Evolutionary conservation across 1,140 invertebrate genomes (phyloP), one percentile per base, ranked within the genome.

Genomic region (Drosophila equinoxialis): DNA sequence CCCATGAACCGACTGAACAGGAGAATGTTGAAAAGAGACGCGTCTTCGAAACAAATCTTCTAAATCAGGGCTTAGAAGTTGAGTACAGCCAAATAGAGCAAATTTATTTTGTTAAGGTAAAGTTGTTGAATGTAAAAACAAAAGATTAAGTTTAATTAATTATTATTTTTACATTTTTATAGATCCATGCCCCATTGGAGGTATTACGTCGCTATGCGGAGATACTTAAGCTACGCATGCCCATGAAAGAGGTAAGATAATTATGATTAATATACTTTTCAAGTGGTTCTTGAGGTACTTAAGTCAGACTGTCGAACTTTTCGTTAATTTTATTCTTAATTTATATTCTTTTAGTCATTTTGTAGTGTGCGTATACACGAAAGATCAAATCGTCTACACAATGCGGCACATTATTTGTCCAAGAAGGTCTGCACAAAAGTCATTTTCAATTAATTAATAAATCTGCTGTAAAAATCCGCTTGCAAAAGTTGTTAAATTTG

Each of bases 161-260:
- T 59, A 65, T 13, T 17, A 10, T 75, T 64, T 8, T 58, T 93
- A 89, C 75, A 10, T 75, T 64, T 6, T 60, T 93, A 89, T 74
- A 97, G 94, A 95, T 99, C 69, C 97, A 98, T 93, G 96, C 97
- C 3, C 97, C 98, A 0, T 93, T 95, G 82, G 94, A 96, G 90
- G 97, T 99, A 4, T 92, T 99, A 54, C 94, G 95, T 74, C 94
- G 97, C 79, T 99, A 99, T 93, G 96, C 97, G 62, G 98, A 99
- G 93, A 96, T 99, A 81, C 94, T 99, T 78, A 98, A 98, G 92
- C 94, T 99, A 33, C 95, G 98, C 92, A 96, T 99, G 96, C 98
- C 98, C 11, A 98, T 99, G 95, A 97, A 97, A 94, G 95, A 97
- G 93, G 94, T 97, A 1, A 63, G 3, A 8, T 51, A 62, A 76